A percentile compares a stretch with the other conserved stretches of the same genome.
These are phyloP conservation scores for Apogon talboti DNA, from an alignment of 2,797 vertebrate genomes.

Conservation along the genomic window DNA sequence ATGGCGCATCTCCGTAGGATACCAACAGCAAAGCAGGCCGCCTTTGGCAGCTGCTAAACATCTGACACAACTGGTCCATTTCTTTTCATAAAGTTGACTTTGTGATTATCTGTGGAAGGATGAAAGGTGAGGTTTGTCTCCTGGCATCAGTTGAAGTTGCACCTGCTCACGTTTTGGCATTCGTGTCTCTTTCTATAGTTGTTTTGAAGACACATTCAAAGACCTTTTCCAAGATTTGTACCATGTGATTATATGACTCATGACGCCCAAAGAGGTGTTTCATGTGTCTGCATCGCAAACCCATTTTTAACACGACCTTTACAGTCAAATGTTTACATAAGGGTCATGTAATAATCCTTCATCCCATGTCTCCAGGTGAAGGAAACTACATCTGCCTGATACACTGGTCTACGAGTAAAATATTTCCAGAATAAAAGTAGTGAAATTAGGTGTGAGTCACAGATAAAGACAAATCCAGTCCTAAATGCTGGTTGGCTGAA, in stretches of 20 bases:
- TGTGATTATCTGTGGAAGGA: not conserved
- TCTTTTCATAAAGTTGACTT: not conserved
- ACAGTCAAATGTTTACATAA: too few relatives aligned
- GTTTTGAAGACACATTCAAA: not conserved
- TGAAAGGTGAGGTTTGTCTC: not conserved
- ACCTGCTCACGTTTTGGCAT: conserved; percentile 2
- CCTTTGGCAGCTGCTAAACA: conserved; percentile 7
- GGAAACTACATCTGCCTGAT: too few relatives aligned
- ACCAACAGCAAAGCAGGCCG: conserved; percentile 12
- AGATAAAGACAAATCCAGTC: too few relatives aligned
- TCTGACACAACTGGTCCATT: not conserved
- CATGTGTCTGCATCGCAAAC: too few relatives aligned
- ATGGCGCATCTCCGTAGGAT: conserved; percentile 19
- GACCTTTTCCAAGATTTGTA: not conserved
- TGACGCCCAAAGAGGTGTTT: too few relatives aligned
- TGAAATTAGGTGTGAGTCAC: too few relatives aligned
- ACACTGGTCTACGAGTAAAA: too few relatives aligned
- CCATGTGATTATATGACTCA: not conserved
- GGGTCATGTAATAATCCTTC: too few relatives aligned
- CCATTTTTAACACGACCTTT: too few relatives aligned
- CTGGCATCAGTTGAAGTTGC: not conserved
- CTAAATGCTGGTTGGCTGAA: too few relatives aligned
- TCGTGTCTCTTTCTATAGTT: not conserved
- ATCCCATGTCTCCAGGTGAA: too few relatives aligned
- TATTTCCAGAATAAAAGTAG: too few relatives aligned